phyloP scores from a whole-genome alignment of 2,797 vertebrate species.

The Triplophysa yarkandensis region DNA sequence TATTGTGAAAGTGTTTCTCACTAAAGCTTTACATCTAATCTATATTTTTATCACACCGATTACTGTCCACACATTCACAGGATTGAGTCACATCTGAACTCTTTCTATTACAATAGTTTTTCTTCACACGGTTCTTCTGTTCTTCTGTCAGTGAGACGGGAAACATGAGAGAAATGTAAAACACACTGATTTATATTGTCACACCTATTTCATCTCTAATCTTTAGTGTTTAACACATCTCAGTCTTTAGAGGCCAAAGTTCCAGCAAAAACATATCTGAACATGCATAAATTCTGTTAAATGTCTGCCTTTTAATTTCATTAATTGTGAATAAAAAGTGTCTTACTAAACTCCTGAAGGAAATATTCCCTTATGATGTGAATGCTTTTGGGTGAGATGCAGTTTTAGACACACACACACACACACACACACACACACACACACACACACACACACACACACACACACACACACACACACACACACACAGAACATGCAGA shows the following conservation, averaged over 20 bases:
- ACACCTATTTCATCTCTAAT: background rate
- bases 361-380: too few relatives aligned
- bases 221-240: background rate
- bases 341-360: too few relatives aligned
- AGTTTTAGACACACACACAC: constrained; percentile 12
- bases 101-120: background rate
- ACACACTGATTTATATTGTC: background rate
- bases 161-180: background rate
- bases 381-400: constrained; percentile 24
- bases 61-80: constrained; percentile 1
- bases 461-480: constrained; percentile 26
- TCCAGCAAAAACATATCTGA: background rate
- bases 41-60: background rate
- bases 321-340: constrained; percentile 1
- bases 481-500: constrained; percentile 24
- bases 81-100: background rate
- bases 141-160: background rate
- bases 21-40: background rate
- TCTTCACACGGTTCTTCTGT: background rate
- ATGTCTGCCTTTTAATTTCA: constrained; percentile 2
- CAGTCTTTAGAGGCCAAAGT: background rate
- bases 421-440: constrained; percentile 34
- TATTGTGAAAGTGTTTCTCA: background rate
- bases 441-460: constrained; percentile 11
- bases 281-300: constrained; percentile 1